Evolutionary conservation across 2,113 vertebrate genomes (phyloP).

Genomic region (Megatriorchis doriae): DNA sequence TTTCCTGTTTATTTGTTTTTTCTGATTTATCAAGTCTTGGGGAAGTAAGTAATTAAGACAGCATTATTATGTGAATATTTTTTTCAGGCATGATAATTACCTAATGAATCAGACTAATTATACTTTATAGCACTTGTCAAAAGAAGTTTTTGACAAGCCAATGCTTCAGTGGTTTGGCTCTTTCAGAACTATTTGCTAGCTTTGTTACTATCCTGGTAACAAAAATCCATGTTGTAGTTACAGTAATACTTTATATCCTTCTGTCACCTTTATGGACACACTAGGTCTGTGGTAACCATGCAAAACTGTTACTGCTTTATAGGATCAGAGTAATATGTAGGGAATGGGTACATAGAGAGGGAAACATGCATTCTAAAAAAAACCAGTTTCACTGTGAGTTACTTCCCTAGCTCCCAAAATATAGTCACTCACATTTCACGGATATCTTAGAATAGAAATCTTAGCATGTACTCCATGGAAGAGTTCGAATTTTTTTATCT

Average conservation of each 20-base stretch:
- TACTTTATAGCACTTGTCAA: neutral
- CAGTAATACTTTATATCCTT: neutral
- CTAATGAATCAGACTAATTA: slow-evolving; percentile 18
- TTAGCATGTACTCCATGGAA: neutral
- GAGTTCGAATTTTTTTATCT: neutral
- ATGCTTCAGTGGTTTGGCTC: neutral
- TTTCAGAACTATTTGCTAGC: neutral
- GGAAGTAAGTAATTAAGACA: slow-evolving; percentile 26
- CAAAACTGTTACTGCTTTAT: neutral
- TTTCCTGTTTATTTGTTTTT: slow-evolving; percentile 17
- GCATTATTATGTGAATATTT: neutral
- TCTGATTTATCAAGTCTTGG: neutral
- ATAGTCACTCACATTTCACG: neutral
- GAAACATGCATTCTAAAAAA: neutral
- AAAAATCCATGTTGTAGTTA: neutral
- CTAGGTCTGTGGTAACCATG: neutral
- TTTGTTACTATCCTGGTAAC: neutral
- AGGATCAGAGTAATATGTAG: neutral
- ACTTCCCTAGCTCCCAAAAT: neutral
- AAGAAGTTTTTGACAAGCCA: neutral
- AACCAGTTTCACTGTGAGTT: neutral
- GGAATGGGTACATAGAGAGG: neutral
- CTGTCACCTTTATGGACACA: neutral
- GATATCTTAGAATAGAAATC: neutral
- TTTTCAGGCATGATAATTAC: slow-evolving; percentile 31